phyloP scores from a whole-genome alignment of 2,888 invertebrate genomes.

The Cremastinae sp. region DNA sequence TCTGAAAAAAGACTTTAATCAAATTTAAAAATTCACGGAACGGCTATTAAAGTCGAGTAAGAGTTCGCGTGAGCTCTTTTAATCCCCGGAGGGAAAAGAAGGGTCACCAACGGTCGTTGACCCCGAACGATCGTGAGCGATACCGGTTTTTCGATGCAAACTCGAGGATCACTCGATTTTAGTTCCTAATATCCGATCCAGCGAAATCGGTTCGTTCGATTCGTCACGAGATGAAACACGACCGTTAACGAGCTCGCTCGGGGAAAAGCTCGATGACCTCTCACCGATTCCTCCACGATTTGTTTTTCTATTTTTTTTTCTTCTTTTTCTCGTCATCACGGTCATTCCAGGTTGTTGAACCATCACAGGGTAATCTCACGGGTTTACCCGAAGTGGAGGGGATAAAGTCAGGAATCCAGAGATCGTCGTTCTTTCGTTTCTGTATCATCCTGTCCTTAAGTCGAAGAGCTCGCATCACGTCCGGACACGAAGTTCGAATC shows the following conservation, averaged over 20 bases:
- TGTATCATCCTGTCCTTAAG: constrained; percentile 2
- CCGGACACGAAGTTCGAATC: constrained; percentile 66
- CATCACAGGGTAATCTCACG: constrained; percentile 59
- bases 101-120: constrained; percentile 72
- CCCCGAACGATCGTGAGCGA: constrained; percentile 50
- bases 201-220: background rate
- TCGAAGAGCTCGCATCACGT: constrained; percentile 63
- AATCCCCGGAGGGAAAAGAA: constrained; percentile 40
- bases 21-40: too few species aligned
- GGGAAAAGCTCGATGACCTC: background rate
- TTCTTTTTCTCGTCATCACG: constrained; percentile 40
- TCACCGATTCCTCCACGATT: background rate
- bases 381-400: constrained; percentile 62
- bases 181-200: constrained; percentile 10
- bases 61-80: background rate
- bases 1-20: too few species aligned
- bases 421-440: constrained; percentile 50
- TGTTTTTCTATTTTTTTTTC: too few species aligned
- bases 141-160: constrained; percentile 32
- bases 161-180: constrained; percentile 21
- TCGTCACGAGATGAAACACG: background rate
- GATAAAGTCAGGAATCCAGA: constrained; percentile 66
- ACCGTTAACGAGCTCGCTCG: background rate
- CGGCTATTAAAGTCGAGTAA: background rate
- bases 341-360: constrained; percentile 73